Base-by-base conservation (phyloP, 2,113 vertebrate genomes). In the Gopherus evgoodei region DNA sequence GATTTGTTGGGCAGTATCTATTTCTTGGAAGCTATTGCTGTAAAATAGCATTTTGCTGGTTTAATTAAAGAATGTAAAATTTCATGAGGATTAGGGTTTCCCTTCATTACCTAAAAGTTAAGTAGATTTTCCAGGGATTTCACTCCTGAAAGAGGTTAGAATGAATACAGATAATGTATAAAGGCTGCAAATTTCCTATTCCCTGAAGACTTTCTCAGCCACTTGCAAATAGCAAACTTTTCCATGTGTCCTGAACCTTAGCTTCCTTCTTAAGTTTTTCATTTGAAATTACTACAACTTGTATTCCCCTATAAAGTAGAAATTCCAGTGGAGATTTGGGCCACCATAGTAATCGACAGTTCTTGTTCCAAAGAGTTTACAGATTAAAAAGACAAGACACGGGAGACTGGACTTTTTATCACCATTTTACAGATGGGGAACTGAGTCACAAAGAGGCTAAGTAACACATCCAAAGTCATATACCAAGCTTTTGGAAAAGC, bases 41-140 rank as follows among this genome's bases (percentile, higher is more conserved):
- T 56, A 57, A 88, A 16, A 29, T 42, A 76, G 54, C 25, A 85
- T 52, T n/a, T 90, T 38, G 29, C 8, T 80, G 62, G 59, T 92
- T 94, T 89, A 83, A 86, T 83, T 90, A 86, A 92, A 92, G 44
- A 6, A 80, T 88, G 90, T 50, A 85, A 96, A 92, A 9, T 65
- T 76, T 27, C 52, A 29, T 22, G 35, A 35, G 83, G 42, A 47
- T 83, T 21, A 44, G 69, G 53, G 47, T 12, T 22, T 24, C 47
- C 38, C 22, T 47, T 79, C 42, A 27, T 69, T 69, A 69, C 31
- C 17, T 65, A 14, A 86, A 24, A 62, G 3, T 14, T 44, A 25
- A 69, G 62, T 69, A 69, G 62, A 35, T 69, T 56, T 86, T 91
- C 29, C 2, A 6, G 50, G 3, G n/a, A 82, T 94, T 82, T 90